Evolutionary conservation across 2,113 vertebrate genomes (phyloP), one percentile per base, ranked within the genome.

Genomic region (Tamias sibiricus): DNA sequence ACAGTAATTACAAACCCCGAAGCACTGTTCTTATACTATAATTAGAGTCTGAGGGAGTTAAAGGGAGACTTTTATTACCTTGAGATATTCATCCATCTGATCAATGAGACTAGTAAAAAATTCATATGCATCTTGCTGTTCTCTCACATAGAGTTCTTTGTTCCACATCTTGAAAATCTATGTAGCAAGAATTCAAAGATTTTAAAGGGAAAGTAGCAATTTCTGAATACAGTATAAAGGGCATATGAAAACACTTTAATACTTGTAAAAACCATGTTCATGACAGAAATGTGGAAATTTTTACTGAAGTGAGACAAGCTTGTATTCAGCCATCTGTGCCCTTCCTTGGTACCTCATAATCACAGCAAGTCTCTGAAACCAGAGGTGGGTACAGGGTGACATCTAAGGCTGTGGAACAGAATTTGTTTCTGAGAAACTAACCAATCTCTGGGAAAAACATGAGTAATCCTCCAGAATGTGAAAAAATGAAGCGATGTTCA

Each of bases 121-220:
- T 97, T 99, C 99, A 40, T 99, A 99, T 2, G 99, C 99, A 95
- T 99, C 99, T 96, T 99, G 99, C 91, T 99, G 99, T 82, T 99
- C 99, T 96, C 99, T 98, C 20, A 99, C 99, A 54, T 99, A 99
- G 47, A 99, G 98, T 96, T 99, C 99, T 92, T 99, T 99, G 98
- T 99, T 99, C 99, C 99, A 99, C 99, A 99, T 99, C 98, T 99
- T 99, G 98, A 99, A 99, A 97, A 99, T 99, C 99, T 99, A 92
- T 28, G 87, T 35, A 47, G 97, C 47, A 71, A 93, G 71, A 92
- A 96, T 96, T 49, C 86, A 86, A 52, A 1, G 10, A 32, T 32
- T 40, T 76, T 87, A 75, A 69, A 90, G 12, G 37, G 37, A 88
- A 96, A 86, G 80, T 0, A 90, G 24, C 20, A 68, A 19, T 71